Evolutionary conservation across 2,888 invertebrate genomes (phyloP).

Genomic region (Limnephilus rhombicus): DNA sequence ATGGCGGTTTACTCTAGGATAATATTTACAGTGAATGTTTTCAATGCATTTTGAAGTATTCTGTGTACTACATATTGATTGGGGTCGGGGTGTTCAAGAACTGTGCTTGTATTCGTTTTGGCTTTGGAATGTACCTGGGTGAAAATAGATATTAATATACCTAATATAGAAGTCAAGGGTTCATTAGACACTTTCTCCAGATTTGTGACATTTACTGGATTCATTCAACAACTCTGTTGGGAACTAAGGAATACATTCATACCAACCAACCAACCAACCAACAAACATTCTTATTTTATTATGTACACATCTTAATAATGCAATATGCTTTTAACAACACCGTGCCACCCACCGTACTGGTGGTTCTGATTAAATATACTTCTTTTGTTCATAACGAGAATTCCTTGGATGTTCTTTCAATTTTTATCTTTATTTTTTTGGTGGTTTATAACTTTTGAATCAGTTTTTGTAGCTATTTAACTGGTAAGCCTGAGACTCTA

Average conservation of each 20-base stretch:
- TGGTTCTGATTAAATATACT: background rate
- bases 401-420: background rate
- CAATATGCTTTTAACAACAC: background rate
- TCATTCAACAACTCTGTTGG: slow-evolving; percentile 22
- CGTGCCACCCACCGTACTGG: background rate
- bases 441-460: background rate
- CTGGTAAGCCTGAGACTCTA: background rate
- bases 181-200: slow-evolving; percentile 62
- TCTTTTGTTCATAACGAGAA: background rate
- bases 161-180: slow-evolving; percentile 63
- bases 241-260: slow-evolving; percentile 17
- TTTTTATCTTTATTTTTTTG: background rate
- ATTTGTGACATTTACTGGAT: slow-evolving; percentile 60
- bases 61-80: slow-evolving; percentile 20
- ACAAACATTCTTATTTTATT: slow-evolving; percentile 31
- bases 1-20: slow-evolving; percentile 45
- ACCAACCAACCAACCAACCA: background rate
- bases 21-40: slow-evolving; percentile 25
- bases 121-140: slow-evolving; percentile 65
- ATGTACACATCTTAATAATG: slow-evolving; percentile 14
- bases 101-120: slow-evolving; percentile 40
- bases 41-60: slow-evolving; percentile 24
- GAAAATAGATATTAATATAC: slow-evolving; percentile 56
- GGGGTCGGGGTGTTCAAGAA: background rate
- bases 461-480: background rate